Base-by-base conservation (phyloP, 1,140 invertebrate genomes). In the Ips nitidus region DNA sequence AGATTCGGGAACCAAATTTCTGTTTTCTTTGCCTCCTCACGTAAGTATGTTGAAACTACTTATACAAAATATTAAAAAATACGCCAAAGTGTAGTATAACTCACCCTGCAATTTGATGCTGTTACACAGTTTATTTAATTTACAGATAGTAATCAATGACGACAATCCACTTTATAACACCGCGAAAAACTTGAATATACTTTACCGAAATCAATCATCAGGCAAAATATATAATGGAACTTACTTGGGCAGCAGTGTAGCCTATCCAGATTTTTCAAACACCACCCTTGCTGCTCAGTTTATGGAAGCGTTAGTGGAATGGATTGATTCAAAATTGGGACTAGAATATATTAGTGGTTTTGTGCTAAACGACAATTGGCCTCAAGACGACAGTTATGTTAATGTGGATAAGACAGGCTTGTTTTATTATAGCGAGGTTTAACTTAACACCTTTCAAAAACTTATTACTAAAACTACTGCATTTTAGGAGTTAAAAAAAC, bases 361-460 rank as follows among this genome's bases (percentile, higher is more conserved):
- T 70, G 50, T 78, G 37, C 71, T 81, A 47, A 76, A 56, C 38
- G 75, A 78, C 41, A 81, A 80, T 64, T 81, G 78, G 78, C 79
- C 79, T 0, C 67, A 69, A 56, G 74, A 78, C 45, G 74, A 76
- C n/a, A 73, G 61, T 56, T 76, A 72, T 56, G 7, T 45, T 37
- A 75, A 69, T 47, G 67, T 74, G 36, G 65, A 72, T 36, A 68
- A 58, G n/a, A 70, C 68, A 1, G 38, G 55, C 39, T 76, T 80
- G 40, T 74, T 72, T 4, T 78, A 79, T 69, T 67, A 75, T 38
- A 70, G 72, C 22, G 53, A 76, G n/a, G 78, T 79, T 22, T 22
- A 73, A 73, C 67, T 72, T 53, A 42, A 41, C 1, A 45, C 39
- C 5, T 1, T 47, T 62, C 39, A 50, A 8, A 5, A 47, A 6